Conservation (phyloP, 2,797 vertebrate genomes). For the Accipiter superciliosus region DNA sequence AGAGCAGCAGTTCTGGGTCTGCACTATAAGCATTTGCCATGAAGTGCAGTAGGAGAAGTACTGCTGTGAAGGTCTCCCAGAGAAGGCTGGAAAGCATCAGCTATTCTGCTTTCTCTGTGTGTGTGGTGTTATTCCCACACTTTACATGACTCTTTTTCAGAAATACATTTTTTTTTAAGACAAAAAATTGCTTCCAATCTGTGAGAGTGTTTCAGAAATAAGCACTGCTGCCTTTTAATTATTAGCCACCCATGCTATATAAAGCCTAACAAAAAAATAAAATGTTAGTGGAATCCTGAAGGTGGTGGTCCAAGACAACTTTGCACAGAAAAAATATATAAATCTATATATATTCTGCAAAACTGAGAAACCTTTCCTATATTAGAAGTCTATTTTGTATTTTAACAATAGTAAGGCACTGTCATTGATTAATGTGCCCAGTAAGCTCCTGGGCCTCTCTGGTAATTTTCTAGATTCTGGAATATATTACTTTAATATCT, state of each 20-base stretch:
- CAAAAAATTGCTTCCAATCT: not conserved
- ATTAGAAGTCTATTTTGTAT: not conserved
- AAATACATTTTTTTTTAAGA: not conserved
- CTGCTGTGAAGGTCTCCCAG: not conserved
- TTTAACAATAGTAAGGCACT: not conserved
- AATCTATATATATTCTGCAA: not conserved
- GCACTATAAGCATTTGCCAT: not conserved
- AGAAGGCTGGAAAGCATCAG: not conserved
- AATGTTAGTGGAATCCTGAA: not conserved
- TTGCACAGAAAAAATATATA: not conserved
- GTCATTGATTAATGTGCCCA: accelerated
- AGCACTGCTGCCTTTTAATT: not conserved
- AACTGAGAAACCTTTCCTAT: not conserved
- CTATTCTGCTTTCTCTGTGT: not conserved
- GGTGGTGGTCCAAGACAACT: not conserved
- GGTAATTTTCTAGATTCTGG: not conserved
- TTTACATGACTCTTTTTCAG: not conserved
- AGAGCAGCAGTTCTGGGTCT: not conserved
- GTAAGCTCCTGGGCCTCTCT: not conserved
- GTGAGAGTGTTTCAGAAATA: not conserved
- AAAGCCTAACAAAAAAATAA: not conserved
- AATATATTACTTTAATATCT: not conserved
- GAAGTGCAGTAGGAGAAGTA: not conserved
- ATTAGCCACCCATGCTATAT: not conserved
- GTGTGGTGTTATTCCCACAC: not conserved